These are phyloP conservation scores for Porites evermanni DNA, from an alignment of 92 coral and sea anemone genomes.

Conservation along the genomic window DNA sequence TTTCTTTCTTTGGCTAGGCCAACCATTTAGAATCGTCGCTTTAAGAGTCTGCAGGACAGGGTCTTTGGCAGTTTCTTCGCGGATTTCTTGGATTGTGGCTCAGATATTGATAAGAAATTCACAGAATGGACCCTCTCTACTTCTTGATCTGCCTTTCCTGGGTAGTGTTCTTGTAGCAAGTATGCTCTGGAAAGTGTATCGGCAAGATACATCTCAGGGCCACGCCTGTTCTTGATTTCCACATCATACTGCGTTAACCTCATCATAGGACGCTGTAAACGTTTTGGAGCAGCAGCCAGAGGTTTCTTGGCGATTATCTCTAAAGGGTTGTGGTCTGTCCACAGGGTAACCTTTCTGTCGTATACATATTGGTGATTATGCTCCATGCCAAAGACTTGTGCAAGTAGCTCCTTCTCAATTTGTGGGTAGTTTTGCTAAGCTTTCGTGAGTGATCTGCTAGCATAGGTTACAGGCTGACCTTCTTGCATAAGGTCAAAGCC, in stretches of 20 bases:
- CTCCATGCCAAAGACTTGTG: slow-evolving; percentile 58
- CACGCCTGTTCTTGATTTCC: slow-evolving; percentile 39
- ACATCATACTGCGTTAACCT: slow-evolving; percentile 39
- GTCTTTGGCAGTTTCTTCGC: slow-evolving; percentile 55
- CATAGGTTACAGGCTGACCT: slow-evolving; percentile 45
- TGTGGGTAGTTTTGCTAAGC: slow-evolving; percentile 50
- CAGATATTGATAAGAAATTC: slow-evolving; percentile 46
- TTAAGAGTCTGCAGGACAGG: slow-evolving; percentile 16
- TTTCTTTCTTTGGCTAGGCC: slow-evolving; percentile 47
- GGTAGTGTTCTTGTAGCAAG: neutral
- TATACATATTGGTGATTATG: slow-evolving; percentile 43
- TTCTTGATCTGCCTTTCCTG: too few species aligned
- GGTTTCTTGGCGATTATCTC: slow-evolving; percentile 60
- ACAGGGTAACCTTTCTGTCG: slow-evolving; percentile 23
- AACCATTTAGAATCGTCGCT: slow-evolving; percentile 48
- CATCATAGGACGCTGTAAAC: slow-evolving; percentile 49
- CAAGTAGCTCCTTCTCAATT: slow-evolving; percentile 49
- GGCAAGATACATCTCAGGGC: slow-evolving; percentile 55
- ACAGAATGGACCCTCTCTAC: slow-evolving; percentile 20
- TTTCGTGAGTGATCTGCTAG: slow-evolving; percentile 39
- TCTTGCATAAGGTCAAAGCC: slow-evolving; percentile 26
- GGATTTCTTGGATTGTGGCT: slow-evolving; percentile 56
- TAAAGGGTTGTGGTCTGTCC: slow-evolving; percentile 70
- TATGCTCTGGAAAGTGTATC: slow-evolving; percentile 56
- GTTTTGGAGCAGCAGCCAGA: slow-evolving; percentile 59